Base-by-base conservation (phyloP, 2,113 vertebrate species). In the Oreochromis tanganicae region DNA sequence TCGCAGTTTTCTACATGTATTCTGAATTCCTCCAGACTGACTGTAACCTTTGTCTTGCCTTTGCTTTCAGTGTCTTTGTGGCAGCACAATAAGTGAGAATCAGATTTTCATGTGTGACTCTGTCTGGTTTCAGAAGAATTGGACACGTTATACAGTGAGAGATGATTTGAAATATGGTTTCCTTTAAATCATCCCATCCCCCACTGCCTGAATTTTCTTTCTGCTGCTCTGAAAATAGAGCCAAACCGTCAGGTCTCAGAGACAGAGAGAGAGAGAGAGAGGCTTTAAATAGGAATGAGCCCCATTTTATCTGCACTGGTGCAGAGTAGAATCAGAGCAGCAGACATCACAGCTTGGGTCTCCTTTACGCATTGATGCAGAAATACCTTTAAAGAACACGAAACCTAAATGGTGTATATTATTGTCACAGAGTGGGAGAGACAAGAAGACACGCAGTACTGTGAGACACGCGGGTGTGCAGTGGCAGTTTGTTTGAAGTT, bases 211-310 rank as follows among this genome's bases (percentile, higher is more conserved):
- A 19, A 29, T 73, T 14, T 66, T 75, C 10, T 32, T 12, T 71
- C 80, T 86, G 61, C 84, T 55, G 2, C 52, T 63, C 92, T 91
- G 82, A 81, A 94, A 94, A 95, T 91, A 93, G 91, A 85, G 38
- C 56, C 73, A 48, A 87, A 68, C 82, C 8, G 11, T 50, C 85
- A 48, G 75, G 90, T 89, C 86, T 90, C 61, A 90, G 86, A 66
- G 34, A 66, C 32, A 36, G 9, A 66, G 61, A 66, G 27, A 41
- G 38, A 89, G 85, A 89, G 85, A 90, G 79, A 50, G 13, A 66
- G 63, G 34, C 79, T 86, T 87, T 85, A 92, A 91, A 92, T 68
- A 86, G 88, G 63, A 90, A 84, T 83, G 87, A 91, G 78, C 84
- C 83, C 87, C 86, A 68, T 90, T 82, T 88, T 84, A 81, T 81